Base-by-base conservation (phyloP, 2,888 invertebrate species). In the Sericinus montela region DNA sequence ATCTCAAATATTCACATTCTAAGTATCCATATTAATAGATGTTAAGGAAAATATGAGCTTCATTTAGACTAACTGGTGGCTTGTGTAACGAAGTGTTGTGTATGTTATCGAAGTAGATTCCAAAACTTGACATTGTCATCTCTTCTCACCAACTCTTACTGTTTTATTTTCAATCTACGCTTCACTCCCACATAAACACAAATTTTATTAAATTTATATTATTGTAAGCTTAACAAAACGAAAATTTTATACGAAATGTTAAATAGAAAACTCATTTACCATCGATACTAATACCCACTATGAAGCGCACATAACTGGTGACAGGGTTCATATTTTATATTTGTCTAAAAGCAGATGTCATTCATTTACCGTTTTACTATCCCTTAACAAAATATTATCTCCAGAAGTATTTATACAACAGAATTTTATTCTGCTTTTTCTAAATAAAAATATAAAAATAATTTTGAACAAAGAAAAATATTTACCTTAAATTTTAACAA, bases 31-130 rank as follows among this genome's bases (percentile, higher is more conserved):
- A 68, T 76, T 67, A 70, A 80, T 87, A 87, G 85, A 64, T 76
- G 66, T 80, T 88, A 87, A 87, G 86, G 83, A 81, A 86, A 85
- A 84, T 75, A 87, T 84, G 87, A 88, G 87, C 87, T 88, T 88
- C 75, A 68, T 86, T 84, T 85, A 87, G 87, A 83, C 67, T 84
- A 70, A 87, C 80, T 75, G 80, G 82, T 80, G 82, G 87, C 87
- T 86, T 86, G 69, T 80, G 78, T 83, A 75, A 76, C 76, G 71
- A 72, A 69, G 75, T 79, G 80, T 79, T 80, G 76, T 80, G 78
- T 80, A 77, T 64, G 63, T 67, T 74, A 73, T 65, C 64, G 67
- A 75, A 76, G 74, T 74, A 80, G 66, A 63, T 66, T 53, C 57
- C 59, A 60, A 70, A n/a, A n/a, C n/a, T 66, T 57, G 8, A 55